These are phyloP conservation scores for Ennomos fuscantarius DNA, from an alignment of 2,888 invertebrate species.

Conservation along the genomic window DNA sequence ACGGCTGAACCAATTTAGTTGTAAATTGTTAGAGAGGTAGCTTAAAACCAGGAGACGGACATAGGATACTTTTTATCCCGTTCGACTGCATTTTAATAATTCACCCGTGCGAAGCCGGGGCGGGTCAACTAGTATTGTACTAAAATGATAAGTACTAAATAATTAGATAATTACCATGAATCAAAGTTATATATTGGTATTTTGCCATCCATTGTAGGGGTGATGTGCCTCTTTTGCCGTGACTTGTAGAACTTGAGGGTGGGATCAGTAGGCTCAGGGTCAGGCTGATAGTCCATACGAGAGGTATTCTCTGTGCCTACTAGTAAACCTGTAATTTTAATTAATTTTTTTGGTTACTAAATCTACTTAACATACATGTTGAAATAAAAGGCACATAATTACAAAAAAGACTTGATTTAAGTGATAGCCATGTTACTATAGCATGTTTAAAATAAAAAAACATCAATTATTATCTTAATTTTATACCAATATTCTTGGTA, in stretches of 20 bases:
- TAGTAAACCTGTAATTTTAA: conserved; percentile 57
- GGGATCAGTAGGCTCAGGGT: conserved; percentile 81
- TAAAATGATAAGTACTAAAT: conserved; percentile 5
- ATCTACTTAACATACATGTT: not conserved
- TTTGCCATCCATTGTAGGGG: conserved; percentile 84
- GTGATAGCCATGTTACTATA: no score
- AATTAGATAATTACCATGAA: conserved; percentile 87
- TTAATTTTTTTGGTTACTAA: not conserved
- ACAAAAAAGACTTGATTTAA: no score
- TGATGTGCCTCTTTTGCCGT: conserved; percentile 76
- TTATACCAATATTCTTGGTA: no score
- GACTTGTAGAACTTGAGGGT: conserved; percentile 88
- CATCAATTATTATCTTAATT: no score
- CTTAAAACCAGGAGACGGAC: no score
- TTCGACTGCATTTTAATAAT: no score
- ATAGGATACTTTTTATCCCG: no score
- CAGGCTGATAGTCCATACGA: conserved; percentile 60
- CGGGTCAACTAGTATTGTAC: not conserved
- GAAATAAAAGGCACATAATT: no score
- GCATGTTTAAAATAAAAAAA: no score
- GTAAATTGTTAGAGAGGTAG: no score
- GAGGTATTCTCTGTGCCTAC: conserved; percentile 50
- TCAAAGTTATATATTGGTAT: conserved; percentile 93
- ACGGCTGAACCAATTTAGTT: no score
- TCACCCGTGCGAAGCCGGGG: no score